Evolutionary conservation across 2,113 vertebrate genomes (phyloP), one percentile per base, ranked within the genome.

Genomic region (Cyprinodon brontotheroides): DNA sequence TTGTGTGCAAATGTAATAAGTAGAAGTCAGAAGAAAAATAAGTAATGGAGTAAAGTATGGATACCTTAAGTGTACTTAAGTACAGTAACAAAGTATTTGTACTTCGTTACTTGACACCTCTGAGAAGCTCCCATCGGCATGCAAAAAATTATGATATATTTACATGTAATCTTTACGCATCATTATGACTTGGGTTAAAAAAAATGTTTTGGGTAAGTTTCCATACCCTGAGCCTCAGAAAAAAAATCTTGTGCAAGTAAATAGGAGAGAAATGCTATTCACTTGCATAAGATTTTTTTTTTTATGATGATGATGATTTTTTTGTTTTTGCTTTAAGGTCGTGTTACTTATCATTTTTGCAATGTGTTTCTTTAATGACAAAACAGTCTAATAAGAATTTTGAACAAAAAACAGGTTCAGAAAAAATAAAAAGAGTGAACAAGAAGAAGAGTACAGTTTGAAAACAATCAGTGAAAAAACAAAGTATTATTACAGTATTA

Each of bases 131-230:
- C 81, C 45, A 65, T 47, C 57, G n/a, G 78, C 71, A 78, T 74
- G 66, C 61, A 63, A 75, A 60, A 80, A 29, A 38, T 15, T 5
- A 68, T 59, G 82, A 72, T 66, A 65, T 70, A 78, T 70, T 43
- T 62, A 12, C 0, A 14, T 45, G 59, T 37, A 4, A 84, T 60
- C 38, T 78, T 69, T 69, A 40, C 72, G 62, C 14, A 5, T 65
- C 45, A 72, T 79, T 75, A 61, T 48, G 60, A 63, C 63, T 63
- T 61, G 2, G 77, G 65, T 86, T 85, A 61, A 68, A 79, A 71
- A 41, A 59, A 15, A 10, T 3, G 3, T 15, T n/a, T 38, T 4
- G n/a, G n/a, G n/a, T 41, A 57, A 57, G 50, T 7, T 8, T 57
- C 17, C 50, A 57, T n/a, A 4, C 17, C 17, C 17, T 43, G 45